Base-by-base conservation (phyloP, 1,140 invertebrate genomes). In the Trichoplusia ni region DNA sequence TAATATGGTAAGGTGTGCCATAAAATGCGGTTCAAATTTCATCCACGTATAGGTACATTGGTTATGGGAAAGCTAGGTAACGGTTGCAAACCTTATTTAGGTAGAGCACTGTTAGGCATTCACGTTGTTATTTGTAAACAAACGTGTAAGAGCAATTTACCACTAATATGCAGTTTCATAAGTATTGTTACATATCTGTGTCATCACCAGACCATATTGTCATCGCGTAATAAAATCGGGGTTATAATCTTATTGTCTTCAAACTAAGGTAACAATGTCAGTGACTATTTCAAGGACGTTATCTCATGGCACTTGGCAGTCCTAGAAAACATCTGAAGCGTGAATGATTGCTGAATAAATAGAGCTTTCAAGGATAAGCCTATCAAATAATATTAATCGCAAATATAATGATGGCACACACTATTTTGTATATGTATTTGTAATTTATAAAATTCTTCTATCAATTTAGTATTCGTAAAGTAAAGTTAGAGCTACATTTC, bases 21-120 rank as follows among this genome's bases (percentile, higher is more conserved):
- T 72, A 73, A 63, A 69, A 46, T 60, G 23, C 66, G 63, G 67
- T 86, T 75, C 66, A 69, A 71, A 87, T 81, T 89, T 86, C 49
- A 69, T 62, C 71, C 84, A 86, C 86, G 86, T 86, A 53, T 38
- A 1, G 67, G n/a, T n/a, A n/a, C 73, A 67, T 73, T 51, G 51
- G 54, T 58, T 78, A 69, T 71, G 69, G 66, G 77, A 75, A 66
- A 40, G 53, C 44, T 27, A 19, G 16, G 4, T 67, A 67, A 67
- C 65, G 60, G 65, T 67, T 1, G 4, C 25, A 9, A 13, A 16
- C 59, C 65, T 23, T 67, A 27, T 67, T 44, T 29, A 35, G 25
- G 13, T 31, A 54, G 58, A 27, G 35, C 11, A n/a, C 46, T 53
- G 40, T 64, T 53, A 47, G 46, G 14, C 40, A 35, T 60, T 27